These are phyloP conservation scores for Phylloscopus whistleri DNA, from an alignment of 2,113 vertebrate species.

Conservation along the genomic window DNA sequence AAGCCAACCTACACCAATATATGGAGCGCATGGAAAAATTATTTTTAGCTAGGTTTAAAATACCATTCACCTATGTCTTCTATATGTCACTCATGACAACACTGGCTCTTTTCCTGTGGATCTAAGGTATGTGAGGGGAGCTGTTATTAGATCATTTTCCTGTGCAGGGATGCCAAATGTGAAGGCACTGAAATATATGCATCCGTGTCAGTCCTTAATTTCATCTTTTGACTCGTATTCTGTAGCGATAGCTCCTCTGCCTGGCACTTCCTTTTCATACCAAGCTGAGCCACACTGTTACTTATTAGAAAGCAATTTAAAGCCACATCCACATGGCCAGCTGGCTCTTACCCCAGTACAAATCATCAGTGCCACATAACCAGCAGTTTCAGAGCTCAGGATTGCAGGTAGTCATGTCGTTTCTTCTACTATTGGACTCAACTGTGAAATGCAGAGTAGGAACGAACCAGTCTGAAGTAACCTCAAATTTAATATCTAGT, in stretches of 20 bases:
- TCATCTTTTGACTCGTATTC: constrained; percentile 17
- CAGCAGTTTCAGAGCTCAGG: not conserved
- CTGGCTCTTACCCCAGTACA: not conserved
- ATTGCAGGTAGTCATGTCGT: not conserved
- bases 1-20: not conserved
- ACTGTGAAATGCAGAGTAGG: not conserved
- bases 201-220: constrained; percentile 3
- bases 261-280: not conserved
- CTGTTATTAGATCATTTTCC: not conserved
- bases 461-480: not conserved
- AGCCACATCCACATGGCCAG: not conserved
- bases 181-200: constrained; percentile 17
- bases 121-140: not conserved
- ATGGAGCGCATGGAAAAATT: not conserved
- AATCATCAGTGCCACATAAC: not conserved
- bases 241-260: not conserved
- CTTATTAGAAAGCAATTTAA: not conserved
- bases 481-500: not conserved
- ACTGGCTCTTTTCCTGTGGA: not conserved
- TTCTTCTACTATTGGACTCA: not conserved
- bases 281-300: not conserved
- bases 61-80: not conserved
- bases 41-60: not conserved
- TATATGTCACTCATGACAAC: not conserved
- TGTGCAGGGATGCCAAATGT: not conserved